A percentile compares a stretch with the other conserved stretches of the same genome.
Conservation (phyloP, 2,888 invertebrate species). For the Stenurella melanura region DNA sequence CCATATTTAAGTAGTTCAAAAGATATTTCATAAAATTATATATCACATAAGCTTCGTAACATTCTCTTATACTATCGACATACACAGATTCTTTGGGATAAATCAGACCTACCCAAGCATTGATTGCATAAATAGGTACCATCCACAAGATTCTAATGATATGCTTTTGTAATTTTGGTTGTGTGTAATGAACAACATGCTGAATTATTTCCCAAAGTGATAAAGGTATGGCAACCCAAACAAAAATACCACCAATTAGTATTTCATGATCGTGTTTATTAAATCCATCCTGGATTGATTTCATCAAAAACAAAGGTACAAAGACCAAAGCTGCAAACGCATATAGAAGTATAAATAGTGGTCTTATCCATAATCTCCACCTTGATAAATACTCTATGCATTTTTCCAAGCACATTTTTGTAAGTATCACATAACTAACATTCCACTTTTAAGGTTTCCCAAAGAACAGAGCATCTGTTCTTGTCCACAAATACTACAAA, state of each 20-base stretch:
- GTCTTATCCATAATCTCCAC: constrained; percentile 95
- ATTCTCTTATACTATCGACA: constrained; percentile 94
- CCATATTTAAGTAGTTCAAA: constrained; percentile 91
- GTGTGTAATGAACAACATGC: constrained; percentile 94
- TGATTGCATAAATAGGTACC: constrained; percentile 97
- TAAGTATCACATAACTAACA: constrained; percentile 20
- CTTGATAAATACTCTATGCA: constrained; percentile 68
- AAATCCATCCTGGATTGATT: constrained; percentile 87
- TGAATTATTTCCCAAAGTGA: constrained; percentile 96
- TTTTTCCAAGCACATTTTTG: constrained; percentile 65
- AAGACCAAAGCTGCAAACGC: constrained; percentile 87
- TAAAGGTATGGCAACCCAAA: constrained; percentile 91
- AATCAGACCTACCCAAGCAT: constrained; percentile 93
- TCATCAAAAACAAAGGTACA: constrained; percentile 88
- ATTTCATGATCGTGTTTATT: constrained; percentile 86
- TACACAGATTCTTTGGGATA: constrained; percentile 93
- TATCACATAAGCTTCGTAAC: constrained; percentile 98
- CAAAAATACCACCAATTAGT: constrained; percentile 93
- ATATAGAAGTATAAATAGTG: constrained; percentile 87
- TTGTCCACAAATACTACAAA: too few relatives aligned
- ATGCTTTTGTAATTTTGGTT: constrained; percentile 93
- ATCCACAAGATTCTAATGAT: constrained; percentile 97
- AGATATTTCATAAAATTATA: constrained; percentile 98
- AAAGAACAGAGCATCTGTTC: too few relatives aligned
- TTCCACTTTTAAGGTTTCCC: neutral